These are phyloP conservation scores for Eledona agricola DNA, from an alignment of 2,888 invertebrate species.

Conservation along the genomic window DNA sequence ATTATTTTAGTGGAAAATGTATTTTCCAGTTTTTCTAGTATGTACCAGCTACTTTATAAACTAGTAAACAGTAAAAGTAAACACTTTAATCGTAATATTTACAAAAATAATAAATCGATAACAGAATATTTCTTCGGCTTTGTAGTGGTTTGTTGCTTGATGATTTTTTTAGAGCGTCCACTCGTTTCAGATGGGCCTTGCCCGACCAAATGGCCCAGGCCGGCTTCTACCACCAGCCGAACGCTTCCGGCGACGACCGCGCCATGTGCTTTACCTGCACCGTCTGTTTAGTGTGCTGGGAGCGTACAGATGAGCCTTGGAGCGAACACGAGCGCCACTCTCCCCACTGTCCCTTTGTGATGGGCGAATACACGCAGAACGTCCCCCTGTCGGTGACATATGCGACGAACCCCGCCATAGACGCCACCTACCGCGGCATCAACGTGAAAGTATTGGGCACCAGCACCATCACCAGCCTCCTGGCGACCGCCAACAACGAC, in stretches of 20 bases:
- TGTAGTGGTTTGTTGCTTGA: neutral
- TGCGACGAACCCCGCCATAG: conserved; percentile 79
- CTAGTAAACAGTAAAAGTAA: too few species aligned
- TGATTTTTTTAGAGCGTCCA: neutral
- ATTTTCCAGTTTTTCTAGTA: too few species aligned
- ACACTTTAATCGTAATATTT: too few species aligned
- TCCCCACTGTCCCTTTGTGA: conserved; percentile 91
- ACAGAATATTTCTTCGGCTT: too few species aligned
- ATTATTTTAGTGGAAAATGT: too few species aligned
- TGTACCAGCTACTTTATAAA: too few species aligned
- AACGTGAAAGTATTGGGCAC: conserved; percentile 53
- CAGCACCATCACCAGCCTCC: conserved; percentile 60
- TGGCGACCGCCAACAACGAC: conserved; percentile 67
- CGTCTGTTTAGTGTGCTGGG: conserved; percentile 96
- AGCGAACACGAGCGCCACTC: conserved; percentile 96
- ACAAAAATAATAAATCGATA: too few species aligned
- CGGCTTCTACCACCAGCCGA: conserved; percentile 95
- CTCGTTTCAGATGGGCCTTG: conserved; percentile 87
- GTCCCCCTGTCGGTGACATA: conserved; percentile 88
- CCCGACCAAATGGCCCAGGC: conserved; percentile 97
- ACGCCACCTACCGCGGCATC: conserved; percentile 56
- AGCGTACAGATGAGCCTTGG: conserved; percentile 97
- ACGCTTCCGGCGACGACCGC: conserved; percentile 88
- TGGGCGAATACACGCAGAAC: conserved; percentile 95
- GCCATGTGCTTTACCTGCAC: conserved; percentile 97